These are phyloP conservation scores for Ochlodes sylvanus DNA, from an alignment of 2,888 invertebrate species.

Conservation along the genomic window DNA sequence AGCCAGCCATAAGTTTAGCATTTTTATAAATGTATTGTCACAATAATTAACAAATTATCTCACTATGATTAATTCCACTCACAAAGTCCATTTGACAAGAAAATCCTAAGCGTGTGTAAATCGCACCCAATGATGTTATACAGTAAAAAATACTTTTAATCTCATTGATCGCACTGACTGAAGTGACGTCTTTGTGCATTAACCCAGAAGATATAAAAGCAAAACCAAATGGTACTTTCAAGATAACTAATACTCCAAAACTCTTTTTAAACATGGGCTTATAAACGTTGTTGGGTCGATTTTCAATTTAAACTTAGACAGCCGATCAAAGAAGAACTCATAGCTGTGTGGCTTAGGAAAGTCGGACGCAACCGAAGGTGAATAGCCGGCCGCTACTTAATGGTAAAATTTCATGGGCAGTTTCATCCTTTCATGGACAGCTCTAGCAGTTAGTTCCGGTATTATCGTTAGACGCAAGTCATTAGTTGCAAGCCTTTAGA, in stretches of 20 bases:
- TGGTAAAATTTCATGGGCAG: neutral
- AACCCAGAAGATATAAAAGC: too few relatives aligned
- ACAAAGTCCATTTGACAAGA: too few relatives aligned
- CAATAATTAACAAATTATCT: too few relatives aligned
- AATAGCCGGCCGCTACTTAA: conserved; percentile 1
- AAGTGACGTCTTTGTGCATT: too few relatives aligned
- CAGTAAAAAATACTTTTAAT: too few relatives aligned
- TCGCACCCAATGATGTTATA: too few relatives aligned
- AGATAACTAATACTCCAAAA: neutral
- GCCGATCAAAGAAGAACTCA: neutral
- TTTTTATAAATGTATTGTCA: neutral
- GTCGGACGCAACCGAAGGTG: neutral
- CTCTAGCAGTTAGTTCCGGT: neutral
- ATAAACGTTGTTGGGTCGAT: neutral
- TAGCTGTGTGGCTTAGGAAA: neutral
- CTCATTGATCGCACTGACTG: too few relatives aligned
- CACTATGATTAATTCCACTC: too few relatives aligned
- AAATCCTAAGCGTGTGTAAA: too few relatives aligned
- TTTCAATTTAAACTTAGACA: conserved; percentile 6
- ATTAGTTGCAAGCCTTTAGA: neutral
- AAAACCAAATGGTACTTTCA: too few relatives aligned
- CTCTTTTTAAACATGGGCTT: conserved; percentile 46
- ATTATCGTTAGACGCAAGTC: neutral
- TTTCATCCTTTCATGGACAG: neutral
- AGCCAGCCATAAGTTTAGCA: neutral